Base-by-base conservation (phyloP, 2,888 invertebrate species). In the Pocota personata region DNA sequence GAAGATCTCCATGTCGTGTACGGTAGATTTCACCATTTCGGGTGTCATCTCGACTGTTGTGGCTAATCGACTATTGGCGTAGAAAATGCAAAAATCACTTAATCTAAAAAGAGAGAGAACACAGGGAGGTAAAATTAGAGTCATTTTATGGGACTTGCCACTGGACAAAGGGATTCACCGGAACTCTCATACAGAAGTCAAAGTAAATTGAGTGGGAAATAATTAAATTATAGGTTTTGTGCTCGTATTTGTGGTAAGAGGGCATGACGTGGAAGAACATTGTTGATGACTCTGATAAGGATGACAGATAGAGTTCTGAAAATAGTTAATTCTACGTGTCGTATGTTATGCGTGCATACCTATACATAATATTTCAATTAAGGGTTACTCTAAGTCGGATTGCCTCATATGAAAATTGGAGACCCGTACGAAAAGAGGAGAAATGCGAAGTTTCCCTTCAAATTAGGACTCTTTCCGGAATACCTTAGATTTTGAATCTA, bases 31-130 rank as follows among this genome's bases (percentile, higher is more conserved):
- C 71, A 94, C 91, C 84, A 94, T 93, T 79, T 93, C 91, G 48
- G 94, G 94, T 66, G 94, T 93, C 90, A 93, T 93, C 78, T 93
- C 92, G 82, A 95, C 92, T 24, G 94, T 94, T 72, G 92, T 91
- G 55, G 94, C 93, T 73, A 95, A 93, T 88, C 94, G 94, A 90
- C 95, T 94, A 91, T 95, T 95, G 88, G 94, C 94, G 87, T 94
- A 93, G 88, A 95, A 93, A 93, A 95, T 94, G 87, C 94, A 93
- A 57, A 94, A 91, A 89, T 94, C 93, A 87, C 94, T 93, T 87
- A 93, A 89, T 83, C 95, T 95, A 90, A 60, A 91, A 90, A 32
- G 12, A 60, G 10, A 66, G 50, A 32, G 58, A 27, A 35, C 3
- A 60, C 16, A 27, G 21, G 32, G 35, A n/a, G 37, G 30, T 21